Evolutionary conservation across 1,140 invertebrate species (phyloP).

Genomic region (Drosophila setifemur): DNA sequence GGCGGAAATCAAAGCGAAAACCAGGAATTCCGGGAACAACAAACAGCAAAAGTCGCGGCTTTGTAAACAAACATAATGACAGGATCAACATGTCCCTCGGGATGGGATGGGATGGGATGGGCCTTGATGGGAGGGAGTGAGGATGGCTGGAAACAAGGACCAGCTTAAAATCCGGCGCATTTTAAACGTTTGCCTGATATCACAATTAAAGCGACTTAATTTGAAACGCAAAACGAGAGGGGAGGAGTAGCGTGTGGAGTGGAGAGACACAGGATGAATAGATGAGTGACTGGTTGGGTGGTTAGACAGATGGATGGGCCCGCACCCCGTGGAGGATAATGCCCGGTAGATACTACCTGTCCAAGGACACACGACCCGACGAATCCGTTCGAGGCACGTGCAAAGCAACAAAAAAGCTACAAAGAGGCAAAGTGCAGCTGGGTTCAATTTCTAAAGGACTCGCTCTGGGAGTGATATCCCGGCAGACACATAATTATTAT

Average conservation of each 20-base stretch:
- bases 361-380: slow-evolving; percentile 17
- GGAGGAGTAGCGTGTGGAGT: slow-evolving; percentile 15
- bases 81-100: slow-evolving; percentile 60
- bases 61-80: slow-evolving; percentile 76
- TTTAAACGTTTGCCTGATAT: slow-evolving; percentile 80
- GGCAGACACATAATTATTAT: slow-evolving; percentile 72
- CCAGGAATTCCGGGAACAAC: slow-evolving; percentile 58
- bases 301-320: slow-evolving; percentile 8
- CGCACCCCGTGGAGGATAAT: slow-evolving; percentile 53
- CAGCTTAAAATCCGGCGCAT: slow-evolving; percentile 56
- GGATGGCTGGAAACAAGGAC: slow-evolving; percentile 20
- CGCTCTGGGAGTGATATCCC: slow-evolving; percentile 24
- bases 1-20: slow-evolving; percentile 55
- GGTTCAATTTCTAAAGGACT: slow-evolving; percentile 4
- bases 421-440: slow-evolving; percentile 77
- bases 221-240: slow-evolving; percentile 67
- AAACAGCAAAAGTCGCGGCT: slow-evolving; percentile 75
- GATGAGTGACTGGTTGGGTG: background rate
- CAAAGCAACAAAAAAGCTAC: slow-evolving; percentile 52
- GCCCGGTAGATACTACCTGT: slow-evolving; percentile 60
- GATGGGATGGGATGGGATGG: background rate
- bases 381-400: slow-evolving; percentile 59
- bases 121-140: background rate
- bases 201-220: slow-evolving; percentile 81
- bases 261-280: slow-evolving; percentile 2